Conservation (phyloP, 2,113 vertebrate genomes). For the Melanerpes formicivorus region DNA sequence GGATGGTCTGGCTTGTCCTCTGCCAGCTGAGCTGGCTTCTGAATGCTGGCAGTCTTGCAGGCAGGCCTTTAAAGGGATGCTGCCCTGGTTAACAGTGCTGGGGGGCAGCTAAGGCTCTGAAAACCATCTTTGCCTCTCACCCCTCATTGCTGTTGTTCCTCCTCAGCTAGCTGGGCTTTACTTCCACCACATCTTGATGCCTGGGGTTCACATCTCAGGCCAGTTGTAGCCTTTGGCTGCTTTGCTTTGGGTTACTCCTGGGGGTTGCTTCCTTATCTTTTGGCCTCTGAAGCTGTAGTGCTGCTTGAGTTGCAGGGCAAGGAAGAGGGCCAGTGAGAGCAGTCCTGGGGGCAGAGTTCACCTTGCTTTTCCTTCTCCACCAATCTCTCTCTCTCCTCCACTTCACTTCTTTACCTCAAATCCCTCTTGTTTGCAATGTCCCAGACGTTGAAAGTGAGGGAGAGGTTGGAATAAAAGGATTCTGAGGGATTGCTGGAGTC, state of each 20-base stretch:
- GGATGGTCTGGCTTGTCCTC: neutral
- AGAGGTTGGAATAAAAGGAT: neutral
- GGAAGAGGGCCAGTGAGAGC: neutral
- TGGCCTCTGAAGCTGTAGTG: constrained; percentile 2
- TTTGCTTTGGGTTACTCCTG: neutral
- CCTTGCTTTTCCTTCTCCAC: neutral
- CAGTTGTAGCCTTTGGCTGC: neutral
- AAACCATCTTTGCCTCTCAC: neutral
- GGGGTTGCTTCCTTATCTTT: neutral
- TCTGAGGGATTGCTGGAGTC: neutral
- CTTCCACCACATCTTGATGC: neutral
- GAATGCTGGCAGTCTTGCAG: constrained; percentile 26
- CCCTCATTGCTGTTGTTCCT: neutral
- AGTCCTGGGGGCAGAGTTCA: neutral
- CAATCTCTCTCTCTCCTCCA: neutral
- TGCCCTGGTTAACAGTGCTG: constrained; percentile 16
- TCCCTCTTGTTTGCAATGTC: neutral
- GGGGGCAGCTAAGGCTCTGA: neutral
- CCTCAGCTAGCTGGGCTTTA: neutral
- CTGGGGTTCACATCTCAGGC: constrained; percentile 20
- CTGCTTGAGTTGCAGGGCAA: neutral
- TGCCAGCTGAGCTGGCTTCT: constrained; percentile 10
- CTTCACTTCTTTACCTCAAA: neutral
- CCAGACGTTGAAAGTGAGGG: neutral
- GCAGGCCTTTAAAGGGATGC: neutral